These are phyloP conservation scores for Scaptodrosophila latifasciaeformis DNA, from an alignment of 2,888 invertebrate genomes.

Conservation along the genomic window DNA sequence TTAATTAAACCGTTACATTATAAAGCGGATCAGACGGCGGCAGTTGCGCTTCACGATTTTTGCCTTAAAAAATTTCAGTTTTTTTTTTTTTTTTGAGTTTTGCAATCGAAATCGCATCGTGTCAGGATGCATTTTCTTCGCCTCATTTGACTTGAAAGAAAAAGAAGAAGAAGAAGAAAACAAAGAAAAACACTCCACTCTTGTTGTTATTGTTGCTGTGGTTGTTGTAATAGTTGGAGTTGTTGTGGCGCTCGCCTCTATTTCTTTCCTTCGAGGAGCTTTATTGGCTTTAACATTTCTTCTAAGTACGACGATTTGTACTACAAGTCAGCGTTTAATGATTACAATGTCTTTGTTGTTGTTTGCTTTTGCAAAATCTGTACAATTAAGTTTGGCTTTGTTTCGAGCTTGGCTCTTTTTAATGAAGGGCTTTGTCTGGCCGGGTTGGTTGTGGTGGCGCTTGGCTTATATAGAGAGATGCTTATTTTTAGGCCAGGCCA, in stretches of 20 bases:
- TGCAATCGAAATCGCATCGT: slow-evolving; percentile 57
- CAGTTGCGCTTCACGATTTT: slow-evolving; percentile 59
- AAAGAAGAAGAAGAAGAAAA: too few species aligned
- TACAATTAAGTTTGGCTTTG: slow-evolving; percentile 58
- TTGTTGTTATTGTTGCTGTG: too few species aligned
- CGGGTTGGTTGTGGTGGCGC: slow-evolving; percentile 23
- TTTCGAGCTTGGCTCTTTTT: slow-evolving; percentile 27
- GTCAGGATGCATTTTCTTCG: slow-evolving; percentile 68
- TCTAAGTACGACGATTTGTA: slow-evolving; percentile 67
- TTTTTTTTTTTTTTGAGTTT: slow-evolving; percentile 18
- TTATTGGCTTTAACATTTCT: slow-evolving; percentile 58
- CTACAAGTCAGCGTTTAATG: slow-evolving; percentile 63
- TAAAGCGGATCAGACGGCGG: slow-evolving; percentile 65
- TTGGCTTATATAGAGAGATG: slow-evolving; percentile 23
- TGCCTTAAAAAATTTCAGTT: slow-evolving; percentile 23
- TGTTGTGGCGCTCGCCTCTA: slow-evolving; percentile 12
- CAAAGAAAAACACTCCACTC: too few species aligned
- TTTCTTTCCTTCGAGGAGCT: slow-evolving; percentile 28
- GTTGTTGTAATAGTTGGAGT: too few species aligned
- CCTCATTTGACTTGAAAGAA: slow-evolving; percentile 51
- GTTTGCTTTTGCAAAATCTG: slow-evolving; percentile 45
- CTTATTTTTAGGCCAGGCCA: slow-evolving; percentile 36
- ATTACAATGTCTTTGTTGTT: slow-evolving; percentile 58
- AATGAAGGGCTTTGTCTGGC: slow-evolving; percentile 55
- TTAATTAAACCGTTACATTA: slow-evolving; percentile 75